Base-by-base conservation (phyloP, 2,113 vertebrate species). In the Hippoglossus stenolepis region DNA sequence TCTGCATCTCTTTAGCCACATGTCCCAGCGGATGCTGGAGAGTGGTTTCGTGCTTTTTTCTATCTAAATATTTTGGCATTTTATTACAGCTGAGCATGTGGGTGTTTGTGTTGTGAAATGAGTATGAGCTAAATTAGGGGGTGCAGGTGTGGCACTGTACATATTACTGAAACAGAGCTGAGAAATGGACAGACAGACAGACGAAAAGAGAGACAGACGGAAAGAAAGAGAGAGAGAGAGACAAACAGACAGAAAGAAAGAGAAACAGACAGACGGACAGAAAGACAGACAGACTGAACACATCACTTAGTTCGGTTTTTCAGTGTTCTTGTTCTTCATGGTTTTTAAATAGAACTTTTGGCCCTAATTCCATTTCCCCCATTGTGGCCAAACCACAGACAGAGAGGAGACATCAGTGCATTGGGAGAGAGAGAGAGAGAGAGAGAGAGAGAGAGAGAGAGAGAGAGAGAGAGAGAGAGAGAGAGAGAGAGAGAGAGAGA, bases 41-140 rank as follows among this genome's bases (percentile, higher is more conserved):
- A 17, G 24, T 28, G 31, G 24, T 18, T 53, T n/a, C 0, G 20
- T 60, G 58, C 53, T 17, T 59, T 59, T 59, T 28, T n/a, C 0
- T 14, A 4, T 40, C 60, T 14, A 40, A 40, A 40, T 40, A 40
- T 43, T 62, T 62, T 21, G 31, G 31, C 31, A 62, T 64, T 23
- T 63, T 7, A 38, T 62, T 62, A 62, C 28, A 35, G 9, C 18
- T 63, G 4, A 64, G n/a, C 62, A 23, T 17, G n/a, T 45, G 62
- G 35, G 20, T 21, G 60, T 62, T 40, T 63, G 40, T 26, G 63
- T 35, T 23, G n/a, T 45, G n/a, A 64, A 64, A 21, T 40, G 60
- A 23, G 20, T 5, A 14, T 21, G 2, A 20, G 20, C n/a, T 43
- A 43, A 45, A 64, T 13, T 15, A 15, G 6, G 62, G 62, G 38